phyloP scores from a whole-genome alignment of 37 sponge, comb jelly and placozoan genomes.

The Spongia lamella region DNA sequence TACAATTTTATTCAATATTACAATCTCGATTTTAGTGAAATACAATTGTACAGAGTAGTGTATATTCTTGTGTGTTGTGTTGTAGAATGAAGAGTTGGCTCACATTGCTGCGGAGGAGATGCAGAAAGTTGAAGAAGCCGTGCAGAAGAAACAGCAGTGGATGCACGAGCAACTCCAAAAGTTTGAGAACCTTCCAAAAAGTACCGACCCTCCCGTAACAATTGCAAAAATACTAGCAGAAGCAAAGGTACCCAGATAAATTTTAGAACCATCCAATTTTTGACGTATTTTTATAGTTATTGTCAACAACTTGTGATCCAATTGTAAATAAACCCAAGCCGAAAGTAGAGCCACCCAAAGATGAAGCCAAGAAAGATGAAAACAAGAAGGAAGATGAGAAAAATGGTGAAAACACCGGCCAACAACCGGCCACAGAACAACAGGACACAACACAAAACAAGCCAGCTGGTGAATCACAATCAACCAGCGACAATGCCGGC shows the following conservation, averaged over 20 bases:
- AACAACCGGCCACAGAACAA: not conserved
- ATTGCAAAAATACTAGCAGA: slow-evolving; percentile 64
- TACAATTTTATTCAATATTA: not conserved
- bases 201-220: slow-evolving; percentile 57
- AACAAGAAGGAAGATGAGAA: slow-evolving; percentile 13
- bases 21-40: not conserved
- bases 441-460: not conserved
- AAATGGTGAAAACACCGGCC: slow-evolving; percentile 4
- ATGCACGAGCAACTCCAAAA: slow-evolving; percentile 60
- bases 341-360: slow-evolving; percentile 93
- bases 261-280: not conserved
- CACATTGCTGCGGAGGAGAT: slow-evolving; percentile 85
- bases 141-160: slow-evolving; percentile 74
- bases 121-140: slow-evolving; percentile 71
- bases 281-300: slow-evolving; percentile 28
- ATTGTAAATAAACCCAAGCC: slow-evolving; percentile 96
- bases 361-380: slow-evolving; percentile 14
- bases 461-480: not conserved
- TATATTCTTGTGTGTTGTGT: not conserved
- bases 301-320: slow-evolving; percentile 72
- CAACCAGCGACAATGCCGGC: too few relatives aligned
- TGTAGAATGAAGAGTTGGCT: slow-evolving; percentile 83
- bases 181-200: slow-evolving; percentile 26
- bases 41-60: not conserved
- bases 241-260: slow-evolving; percentile 22